A percentile compares a stretch with the other conserved stretches of the same genome.
These are phyloP conservation scores for Meriones unguiculatus DNA, from an alignment of 2,113 vertebrate genomes.

Conservation along the genomic window DNA sequence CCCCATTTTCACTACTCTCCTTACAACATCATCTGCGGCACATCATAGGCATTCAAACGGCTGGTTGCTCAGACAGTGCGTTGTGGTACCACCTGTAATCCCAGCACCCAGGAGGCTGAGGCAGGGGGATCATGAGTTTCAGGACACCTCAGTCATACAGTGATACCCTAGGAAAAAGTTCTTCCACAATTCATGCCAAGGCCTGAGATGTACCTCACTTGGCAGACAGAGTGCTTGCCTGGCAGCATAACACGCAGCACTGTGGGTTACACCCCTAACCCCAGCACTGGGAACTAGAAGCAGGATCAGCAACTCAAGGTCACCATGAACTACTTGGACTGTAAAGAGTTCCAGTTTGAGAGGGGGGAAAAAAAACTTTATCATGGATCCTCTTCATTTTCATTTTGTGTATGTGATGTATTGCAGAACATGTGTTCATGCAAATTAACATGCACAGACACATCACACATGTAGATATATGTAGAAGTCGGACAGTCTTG, in stretches of 20 bases:
- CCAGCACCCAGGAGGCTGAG: too few relatives aligned
- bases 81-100: background rate
- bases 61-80: background rate
- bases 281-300: background rate
- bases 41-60: background rate
- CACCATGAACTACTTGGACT: background rate
- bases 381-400: background rate
- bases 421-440: background rate
- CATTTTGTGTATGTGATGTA: background rate
- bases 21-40: background rate
- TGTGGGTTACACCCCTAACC: background rate
- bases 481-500: background rate
- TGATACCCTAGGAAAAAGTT: background rate
- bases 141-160: background rate
- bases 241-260: too few relatives aligned
- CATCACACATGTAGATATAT: background rate
- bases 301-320: background rate
- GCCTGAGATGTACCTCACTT: background rate
- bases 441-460: too few relatives aligned
- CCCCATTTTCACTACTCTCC: conserved; percentile 3
- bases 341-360: background rate
- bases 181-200: background rate
- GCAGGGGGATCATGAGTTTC: background rate
- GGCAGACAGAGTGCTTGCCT: background rate
- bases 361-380: background rate